Base-by-base conservation (phyloP, 2,113 vertebrate species). In the Plestiodon gilberti region DNA sequence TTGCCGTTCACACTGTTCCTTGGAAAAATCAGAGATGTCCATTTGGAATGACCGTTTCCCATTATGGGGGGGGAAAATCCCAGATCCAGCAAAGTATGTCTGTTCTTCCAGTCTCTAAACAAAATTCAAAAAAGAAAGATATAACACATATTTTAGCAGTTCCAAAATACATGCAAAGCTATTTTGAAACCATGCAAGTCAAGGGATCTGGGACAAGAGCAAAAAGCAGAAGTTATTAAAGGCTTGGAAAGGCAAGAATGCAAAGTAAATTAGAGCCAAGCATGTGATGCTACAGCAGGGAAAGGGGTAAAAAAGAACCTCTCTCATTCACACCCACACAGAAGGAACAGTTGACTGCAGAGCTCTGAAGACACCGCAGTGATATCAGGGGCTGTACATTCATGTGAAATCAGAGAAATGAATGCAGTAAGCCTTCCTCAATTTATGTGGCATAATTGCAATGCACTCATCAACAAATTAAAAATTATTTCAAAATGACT, bases 1-100 rank as follows among this genome's bases (percentile, higher is more conserved):
- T 75, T 85, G 86, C 48, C 33, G 70, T 92, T 89, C 78, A 91
- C 38, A 64, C 70, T 85, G n/a, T 74, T 90, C 4, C 90, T 67
- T 88, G 48, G 81, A 30, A 59, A 84, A 78, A 59, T n/a, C 62
- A 65, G 25, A 73, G 35, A 43, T 25, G 81, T 81, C 77, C 70
- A n/a, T 90, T 91, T 91, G 70, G 93, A 93, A 5, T 92, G 93
- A 33, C 61, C 81, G 1, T 22, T 78, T 85, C 88, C 89, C 85
- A 78, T 87, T 90, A 73, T 10, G 6, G 64, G 59, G 78, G 82
- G 48, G 78, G 65, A 48, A 48, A 48, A 48, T 5, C n/a, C 10
- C 30, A 18, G 69, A 62, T 73, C 2, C 57, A 40, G 7, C 8
- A 5, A 76, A 79, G 89, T 76, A 78, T 81, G 87, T 64, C 48